Evolutionary conservation across 2,888 invertebrate genomes (phyloP).

Genomic region (Drosophila quinaria): DNA sequence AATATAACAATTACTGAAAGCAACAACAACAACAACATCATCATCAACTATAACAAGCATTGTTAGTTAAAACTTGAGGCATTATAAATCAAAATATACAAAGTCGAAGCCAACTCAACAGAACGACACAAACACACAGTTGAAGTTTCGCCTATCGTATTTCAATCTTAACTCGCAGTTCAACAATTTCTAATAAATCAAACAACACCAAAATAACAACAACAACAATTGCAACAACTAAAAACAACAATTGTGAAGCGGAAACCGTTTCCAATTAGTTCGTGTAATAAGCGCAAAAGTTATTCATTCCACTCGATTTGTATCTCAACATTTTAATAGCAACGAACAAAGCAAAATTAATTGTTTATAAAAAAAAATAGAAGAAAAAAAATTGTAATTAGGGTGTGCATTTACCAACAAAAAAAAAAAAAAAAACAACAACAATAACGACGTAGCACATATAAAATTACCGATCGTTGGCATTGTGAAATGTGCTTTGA

Average conservation of each 20-base stretch:
- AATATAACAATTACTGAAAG: conserved; percentile 55
- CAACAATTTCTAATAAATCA: conserved; percentile 48
- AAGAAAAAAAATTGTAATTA: conserved; percentile 35
- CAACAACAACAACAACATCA: conserved; percentile 41
- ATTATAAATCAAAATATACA: conserved; percentile 62
- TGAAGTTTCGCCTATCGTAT: conserved; percentile 29
- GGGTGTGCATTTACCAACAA: conserved; percentile 55
- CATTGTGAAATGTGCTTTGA: conserved; percentile 45
- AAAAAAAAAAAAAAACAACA: conserved; percentile 6
- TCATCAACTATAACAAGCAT: conserved; percentile 46
- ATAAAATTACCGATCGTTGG: conserved; percentile 45
- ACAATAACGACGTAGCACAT: conserved; percentile 21
- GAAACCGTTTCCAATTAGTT: conserved; percentile 58
- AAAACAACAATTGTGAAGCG: conserved; percentile 42
- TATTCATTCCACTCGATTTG: conserved; percentile 40
- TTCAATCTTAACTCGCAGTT: conserved; percentile 29
- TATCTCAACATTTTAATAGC: conserved; percentile 64
- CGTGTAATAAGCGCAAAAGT: conserved; percentile 54
- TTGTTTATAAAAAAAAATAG: conserved; percentile 51
- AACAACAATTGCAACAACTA: conserved; percentile 26
- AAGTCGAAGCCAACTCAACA: conserved; percentile 13
- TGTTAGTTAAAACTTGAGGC: conserved; percentile 54
- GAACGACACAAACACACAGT: conserved; percentile 11
- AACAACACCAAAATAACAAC: conserved; percentile 30
- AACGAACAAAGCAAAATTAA: conserved; percentile 53